phyloP scores from a whole-genome alignment of 2,113 vertebrate genomes.

The Hymenochirus boettgeri region DNA sequence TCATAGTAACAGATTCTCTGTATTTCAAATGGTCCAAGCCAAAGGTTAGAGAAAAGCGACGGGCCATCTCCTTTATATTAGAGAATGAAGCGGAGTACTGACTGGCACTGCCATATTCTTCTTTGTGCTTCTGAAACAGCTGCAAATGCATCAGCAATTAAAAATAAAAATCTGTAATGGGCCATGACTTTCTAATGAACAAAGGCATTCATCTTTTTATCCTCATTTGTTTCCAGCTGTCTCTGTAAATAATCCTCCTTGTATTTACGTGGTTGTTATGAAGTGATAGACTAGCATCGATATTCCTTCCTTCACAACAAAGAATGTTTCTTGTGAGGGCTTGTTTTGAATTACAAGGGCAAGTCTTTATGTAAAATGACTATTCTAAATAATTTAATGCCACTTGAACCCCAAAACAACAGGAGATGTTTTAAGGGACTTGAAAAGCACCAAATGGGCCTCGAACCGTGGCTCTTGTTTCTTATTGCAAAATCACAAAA shows the following conservation, averaged over 20 bases:
- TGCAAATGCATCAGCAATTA: conserved; percentile 47
- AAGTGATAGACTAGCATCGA: conserved; percentile 15
- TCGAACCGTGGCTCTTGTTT: too few relatives aligned
- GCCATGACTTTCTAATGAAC: conserved; percentile 31
- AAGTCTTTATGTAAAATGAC: conserved; percentile 10
- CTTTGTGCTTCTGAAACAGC: conserved; percentile 70
- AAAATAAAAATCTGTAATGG: conserved; percentile 10
- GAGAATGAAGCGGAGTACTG: conserved; percentile 70
- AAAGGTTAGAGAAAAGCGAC: conserved; percentile 82
- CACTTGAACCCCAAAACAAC: neutral
- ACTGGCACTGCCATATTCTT: conserved; percentile 60
- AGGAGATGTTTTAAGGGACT: neutral
- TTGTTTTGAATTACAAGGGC: conserved; percentile 17
- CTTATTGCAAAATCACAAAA: too few relatives aligned
- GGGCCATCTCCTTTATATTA: conserved; percentile 83
- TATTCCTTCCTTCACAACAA: conserved; percentile 25
- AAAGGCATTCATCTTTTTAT: conserved; percentile 30
- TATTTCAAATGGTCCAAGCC: conserved; percentile 81
- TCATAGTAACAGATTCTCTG: conserved; percentile 80
- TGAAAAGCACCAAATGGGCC: too few relatives aligned
- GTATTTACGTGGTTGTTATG: conserved; percentile 18
- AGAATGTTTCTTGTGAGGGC: conserved; percentile 6
- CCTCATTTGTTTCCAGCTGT: conserved; percentile 29
- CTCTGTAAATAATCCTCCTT: conserved; percentile 13
- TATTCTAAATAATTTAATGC: neutral